These are phyloP conservation scores for Phacellophora camtschatica DNA, from an alignment of 30 jellyfish, hydroid and myxozoan genomes.

Conservation along the genomic window DNA sequence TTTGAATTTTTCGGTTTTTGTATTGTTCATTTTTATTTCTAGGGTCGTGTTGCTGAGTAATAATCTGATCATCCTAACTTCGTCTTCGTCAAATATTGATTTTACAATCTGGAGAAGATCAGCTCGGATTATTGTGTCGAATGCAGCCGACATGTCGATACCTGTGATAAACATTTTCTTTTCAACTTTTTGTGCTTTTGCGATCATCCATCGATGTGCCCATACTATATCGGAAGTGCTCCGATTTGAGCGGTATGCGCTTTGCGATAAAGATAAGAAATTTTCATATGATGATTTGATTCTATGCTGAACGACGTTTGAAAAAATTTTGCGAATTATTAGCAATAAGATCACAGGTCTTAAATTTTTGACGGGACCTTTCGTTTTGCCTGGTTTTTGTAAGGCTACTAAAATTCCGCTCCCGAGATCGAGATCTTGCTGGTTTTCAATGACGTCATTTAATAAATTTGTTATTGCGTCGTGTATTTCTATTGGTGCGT, in stretches of 20 bases:
- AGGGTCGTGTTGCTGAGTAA: constrained; percentile 32
- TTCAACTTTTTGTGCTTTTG: constrained; percentile 42
- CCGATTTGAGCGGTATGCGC: constrained; percentile 63
- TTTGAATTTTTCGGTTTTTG: constrained; percentile 26
- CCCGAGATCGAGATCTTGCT: constrained; percentile 31
- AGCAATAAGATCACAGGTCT: constrained; percentile 56
- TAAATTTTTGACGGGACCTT: constrained; percentile 54
- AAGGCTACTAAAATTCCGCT: constrained; percentile 44
- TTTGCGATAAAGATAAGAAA: constrained; percentile 38
- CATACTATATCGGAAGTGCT: constrained; percentile 53
- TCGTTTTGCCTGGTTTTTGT: constrained; percentile 62
- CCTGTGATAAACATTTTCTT: constrained; percentile 29
- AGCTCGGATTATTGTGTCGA: constrained; percentile 54
- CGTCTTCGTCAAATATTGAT: constrained; percentile 39
- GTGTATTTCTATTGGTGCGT: not conserved
- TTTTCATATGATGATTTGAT: constrained; percentile 35
- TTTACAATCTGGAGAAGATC: constrained; percentile 34
- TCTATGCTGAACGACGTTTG: constrained; percentile 31
- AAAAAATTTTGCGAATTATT: constrained; percentile 42
- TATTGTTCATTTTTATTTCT: constrained; percentile 26
- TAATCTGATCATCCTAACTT: constrained; percentile 48
- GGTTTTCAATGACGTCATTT: constrained; percentile 41
- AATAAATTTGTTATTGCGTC: constrained; percentile 23
- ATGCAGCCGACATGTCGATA: constrained; percentile 49
- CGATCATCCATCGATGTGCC: constrained; percentile 61